Evolutionary conservation across 1,140 invertebrate genomes (phyloP), one percentile per base, ranked within the genome.

Genomic region (Ladona fulva): DNA sequence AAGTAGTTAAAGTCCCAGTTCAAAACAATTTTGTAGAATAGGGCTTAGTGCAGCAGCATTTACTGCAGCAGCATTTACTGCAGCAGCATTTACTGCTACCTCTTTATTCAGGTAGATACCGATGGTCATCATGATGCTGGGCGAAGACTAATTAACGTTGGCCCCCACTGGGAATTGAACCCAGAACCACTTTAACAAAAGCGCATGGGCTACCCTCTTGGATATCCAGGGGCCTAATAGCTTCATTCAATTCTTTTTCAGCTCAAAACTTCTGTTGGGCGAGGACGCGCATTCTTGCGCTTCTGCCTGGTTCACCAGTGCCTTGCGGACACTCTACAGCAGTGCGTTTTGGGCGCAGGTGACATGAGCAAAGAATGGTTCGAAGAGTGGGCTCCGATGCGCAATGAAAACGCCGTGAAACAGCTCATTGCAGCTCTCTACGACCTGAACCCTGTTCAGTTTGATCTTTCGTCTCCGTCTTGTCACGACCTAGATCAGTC

Each of bases 361-460:
- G 84, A 83, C 80, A 76, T 81, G 10, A 85, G 84, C n/a, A 14
- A 22, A 59, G 78, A 77, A 22, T 80, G 25, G 59, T 79, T 79
- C 25, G 44, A 78, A 24, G 42, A 77, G 0, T 42, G 29, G 77
- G 75, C 76, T 24, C 42, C 74, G 3, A 42, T 80, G 37, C 75
- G 42, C 74, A 24, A 78, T 24, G 73, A 24, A 24, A 29, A 25
- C 25, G 22, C 24, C 6, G 25, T 73, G 29, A 73, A 24, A 29
- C 74, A 52, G 29, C n/a, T 82, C 24, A 16, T 80, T 22, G 73
- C 80, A 77, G 66, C 73, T 24, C 80, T 87, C 6, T 87, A 87
- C 82, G 86, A 87, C 79, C 82, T 87, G 24, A 86, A 84, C 79
- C 85, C 86, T 59, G 59, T 87, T n/a, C 81, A 85, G 77, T 87